phyloP scores from a whole-genome alignment of 2,113 vertebrate species.

The Micromys minutus region DNA sequence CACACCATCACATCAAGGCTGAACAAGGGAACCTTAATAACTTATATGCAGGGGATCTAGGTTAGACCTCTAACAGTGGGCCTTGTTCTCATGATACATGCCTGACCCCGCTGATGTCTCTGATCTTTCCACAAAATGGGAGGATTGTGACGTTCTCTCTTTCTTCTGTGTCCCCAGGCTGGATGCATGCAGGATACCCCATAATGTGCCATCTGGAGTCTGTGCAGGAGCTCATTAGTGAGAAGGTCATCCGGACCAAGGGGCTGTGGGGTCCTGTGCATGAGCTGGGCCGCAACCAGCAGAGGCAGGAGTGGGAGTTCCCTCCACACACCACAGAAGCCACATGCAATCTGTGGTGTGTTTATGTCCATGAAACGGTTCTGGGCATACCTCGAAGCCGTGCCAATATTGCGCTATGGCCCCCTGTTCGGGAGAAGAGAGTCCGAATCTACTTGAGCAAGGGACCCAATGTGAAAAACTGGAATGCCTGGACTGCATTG shows the following conservation, averaged over 20 bases:
- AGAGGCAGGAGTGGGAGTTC: constrained; percentile 82
- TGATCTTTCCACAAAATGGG: too few species aligned
- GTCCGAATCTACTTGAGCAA: constrained; percentile 82
- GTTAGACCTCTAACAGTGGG: too few species aligned
- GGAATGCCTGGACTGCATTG: constrained; percentile 85
- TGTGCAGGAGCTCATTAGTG: constrained; percentile 73
- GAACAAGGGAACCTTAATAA: too few species aligned
- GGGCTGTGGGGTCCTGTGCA: constrained; percentile 87
- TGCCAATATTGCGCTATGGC: constrained; percentile 78
- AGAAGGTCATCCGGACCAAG: constrained; percentile 77
- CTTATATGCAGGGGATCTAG: too few species aligned
- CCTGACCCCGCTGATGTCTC: too few species aligned
- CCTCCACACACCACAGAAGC: constrained; percentile 83
- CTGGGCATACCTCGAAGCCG: constrained; percentile 83
- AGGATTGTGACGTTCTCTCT: background rate
- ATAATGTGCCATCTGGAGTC: constrained; percentile 86
- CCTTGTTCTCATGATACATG: too few species aligned
- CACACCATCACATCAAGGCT: too few species aligned
- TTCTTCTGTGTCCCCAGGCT: constrained; percentile 78
- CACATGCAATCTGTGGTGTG: constrained; percentile 85
- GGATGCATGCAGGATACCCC: constrained; percentile 90
- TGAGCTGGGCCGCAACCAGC: constrained; percentile 86
- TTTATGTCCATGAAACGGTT: constrained; percentile 86
- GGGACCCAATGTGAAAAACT: constrained; percentile 82
- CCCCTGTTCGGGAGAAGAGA: constrained; percentile 75